Evolutionary conservation across 2,113 vertebrate species (phyloP).

Genomic region (Thryonomys swinderianus): DNA sequence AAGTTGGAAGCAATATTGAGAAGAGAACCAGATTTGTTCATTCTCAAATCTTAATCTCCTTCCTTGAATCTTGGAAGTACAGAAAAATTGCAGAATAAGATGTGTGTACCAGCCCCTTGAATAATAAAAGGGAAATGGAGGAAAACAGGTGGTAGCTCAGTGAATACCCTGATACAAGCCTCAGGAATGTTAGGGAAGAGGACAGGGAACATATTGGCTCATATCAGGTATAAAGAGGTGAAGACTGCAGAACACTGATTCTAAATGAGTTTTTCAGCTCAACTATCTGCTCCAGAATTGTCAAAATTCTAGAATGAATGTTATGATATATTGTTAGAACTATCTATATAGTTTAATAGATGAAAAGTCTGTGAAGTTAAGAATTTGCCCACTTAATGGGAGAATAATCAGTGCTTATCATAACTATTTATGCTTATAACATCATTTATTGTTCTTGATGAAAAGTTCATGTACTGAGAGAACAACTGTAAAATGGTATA

Average conservation of each 20-base stretch:
- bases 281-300: conserved; percentile 2
- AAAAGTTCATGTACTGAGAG: neutral
- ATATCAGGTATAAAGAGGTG: neutral
- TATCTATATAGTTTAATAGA: conserved; percentile 8
- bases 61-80: conserved; percentile 4
- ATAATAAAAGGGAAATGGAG: neutral
- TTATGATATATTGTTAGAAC: neutral
- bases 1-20: neutral
- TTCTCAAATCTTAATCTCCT: conserved; percentile 22
- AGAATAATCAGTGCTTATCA: neutral
- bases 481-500: conserved; percentile 7
- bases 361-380: conserved; percentile 29
- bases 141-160: neutral
- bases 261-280: neutral
- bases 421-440: neutral
- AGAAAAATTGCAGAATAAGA: conserved; percentile 23
- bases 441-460: conserved; percentile 13
- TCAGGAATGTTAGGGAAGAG: neutral
- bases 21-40: neutral
- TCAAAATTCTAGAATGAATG: conserved; percentile 35
- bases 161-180: neutral
- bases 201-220: neutral
- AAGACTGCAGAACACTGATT: neutral
- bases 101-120: neutral
- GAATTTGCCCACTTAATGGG: neutral